These are phyloP conservation scores for Ardeotis arabs DNA, from an alignment of 2,113 vertebrate genomes.

Conservation along the genomic window DNA sequence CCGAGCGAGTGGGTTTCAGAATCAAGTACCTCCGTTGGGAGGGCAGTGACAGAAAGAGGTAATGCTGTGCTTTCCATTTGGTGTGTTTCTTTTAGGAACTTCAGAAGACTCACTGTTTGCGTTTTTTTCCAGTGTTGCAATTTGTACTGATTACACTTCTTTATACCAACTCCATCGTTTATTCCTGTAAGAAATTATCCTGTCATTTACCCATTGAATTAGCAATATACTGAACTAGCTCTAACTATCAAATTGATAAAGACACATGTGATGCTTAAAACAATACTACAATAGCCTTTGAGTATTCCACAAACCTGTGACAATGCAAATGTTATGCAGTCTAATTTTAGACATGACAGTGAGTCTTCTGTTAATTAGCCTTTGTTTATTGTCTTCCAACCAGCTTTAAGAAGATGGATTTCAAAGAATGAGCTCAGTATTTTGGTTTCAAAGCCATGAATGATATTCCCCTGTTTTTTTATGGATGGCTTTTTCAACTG, in stretches of 20 bases:
- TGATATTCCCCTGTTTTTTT: neutral
- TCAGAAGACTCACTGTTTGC: neutral
- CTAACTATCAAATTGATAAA: constrained; percentile 3
- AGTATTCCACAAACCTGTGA: neutral
- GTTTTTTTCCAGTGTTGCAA: neutral
- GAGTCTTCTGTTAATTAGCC: constrained; percentile 22
- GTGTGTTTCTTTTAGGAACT: neutral
- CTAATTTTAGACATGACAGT: constrained; percentile 19
- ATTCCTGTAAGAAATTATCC: neutral
- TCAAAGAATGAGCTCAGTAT: neutral
- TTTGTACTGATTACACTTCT: neutral
- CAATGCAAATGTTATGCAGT: neutral
- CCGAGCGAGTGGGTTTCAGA: neutral
- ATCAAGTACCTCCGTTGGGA: accelerated
- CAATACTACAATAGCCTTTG: neutral
- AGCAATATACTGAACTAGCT: neutral
- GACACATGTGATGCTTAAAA: neutral
- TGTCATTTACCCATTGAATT: neutral
- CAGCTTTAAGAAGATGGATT: neutral
- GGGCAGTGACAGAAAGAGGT: neutral
- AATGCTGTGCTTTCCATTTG: neutral
- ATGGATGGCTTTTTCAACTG: neutral
- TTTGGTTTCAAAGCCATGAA: neutral
- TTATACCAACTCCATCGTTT: accelerated
- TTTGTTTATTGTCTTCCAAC: constrained; percentile 34